Evolutionary conservation across 2,888 invertebrate genomes (phyloP).

Genomic region (Sphaerophoria rueppellii): DNA sequence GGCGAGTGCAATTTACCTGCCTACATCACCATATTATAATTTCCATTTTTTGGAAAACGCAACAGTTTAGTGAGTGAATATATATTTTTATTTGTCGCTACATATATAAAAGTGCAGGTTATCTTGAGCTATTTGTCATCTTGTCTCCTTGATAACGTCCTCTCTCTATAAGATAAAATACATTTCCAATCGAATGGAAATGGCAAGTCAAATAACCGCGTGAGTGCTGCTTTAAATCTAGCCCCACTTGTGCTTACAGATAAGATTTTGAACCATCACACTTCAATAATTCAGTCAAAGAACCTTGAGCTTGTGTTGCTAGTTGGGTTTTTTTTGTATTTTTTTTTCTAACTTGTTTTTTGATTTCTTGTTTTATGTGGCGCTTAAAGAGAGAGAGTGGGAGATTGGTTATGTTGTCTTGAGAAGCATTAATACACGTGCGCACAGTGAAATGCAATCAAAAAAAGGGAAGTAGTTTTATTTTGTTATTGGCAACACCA

Average conservation of each 20-base stretch:
- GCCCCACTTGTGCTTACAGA: too few species aligned
- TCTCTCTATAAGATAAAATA: neutral
- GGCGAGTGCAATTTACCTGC: too few species aligned
- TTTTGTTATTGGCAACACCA: slow-evolving; percentile 12
- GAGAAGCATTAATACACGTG: slow-evolving; percentile 12
- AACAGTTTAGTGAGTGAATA: neutral
- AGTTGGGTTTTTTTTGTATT: neutral
- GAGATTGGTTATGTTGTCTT: neutral
- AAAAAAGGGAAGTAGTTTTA: neutral
- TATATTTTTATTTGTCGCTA: too few species aligned
- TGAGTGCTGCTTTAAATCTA: neutral
- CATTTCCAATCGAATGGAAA: neutral
- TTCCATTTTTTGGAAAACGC: too few species aligned
- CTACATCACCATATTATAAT: too few species aligned
- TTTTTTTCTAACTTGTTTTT: neutral
- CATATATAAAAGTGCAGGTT: neutral
- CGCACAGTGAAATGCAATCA: slow-evolving; percentile 11
- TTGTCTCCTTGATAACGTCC: neutral
- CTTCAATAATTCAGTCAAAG: neutral
- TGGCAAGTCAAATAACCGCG: slow-evolving; percentile 4
- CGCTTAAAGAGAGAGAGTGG: neutral
- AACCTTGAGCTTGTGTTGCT: slow-evolving; percentile 16
- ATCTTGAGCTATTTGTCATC: neutral
- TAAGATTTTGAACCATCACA: neutral
- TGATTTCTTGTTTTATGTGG: neutral